A percentile compares a stretch with the other conserved stretches of the same genome.
These are phyloP conservation scores for Peromyscus aztecus DNA, from an alignment of 2,797 vertebrate species.

Conservation along the genomic window DNA sequence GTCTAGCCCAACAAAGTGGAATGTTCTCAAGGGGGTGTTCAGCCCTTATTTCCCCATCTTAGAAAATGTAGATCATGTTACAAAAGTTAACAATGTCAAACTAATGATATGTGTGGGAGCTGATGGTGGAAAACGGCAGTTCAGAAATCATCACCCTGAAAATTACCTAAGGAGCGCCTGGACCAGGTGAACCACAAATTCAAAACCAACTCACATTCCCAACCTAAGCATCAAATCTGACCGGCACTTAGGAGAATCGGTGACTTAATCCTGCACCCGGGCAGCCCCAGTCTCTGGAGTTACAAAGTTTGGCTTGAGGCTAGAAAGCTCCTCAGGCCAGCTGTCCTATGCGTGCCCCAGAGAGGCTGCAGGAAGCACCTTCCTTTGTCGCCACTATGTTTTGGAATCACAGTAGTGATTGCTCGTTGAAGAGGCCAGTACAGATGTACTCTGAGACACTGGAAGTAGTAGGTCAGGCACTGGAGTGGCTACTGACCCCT, in stretches of 20 bases:
- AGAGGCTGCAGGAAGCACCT: background rate
- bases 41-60: background rate
- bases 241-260: background rate
- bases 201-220: conserved; percentile 32
- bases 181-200: background rate
- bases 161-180: conserved; percentile 3
- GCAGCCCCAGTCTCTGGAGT: background rate
- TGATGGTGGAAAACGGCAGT: background rate
- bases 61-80: background rate
- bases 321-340: background rate
- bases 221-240: background rate
- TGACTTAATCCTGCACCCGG: background rate
- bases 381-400: background rate
- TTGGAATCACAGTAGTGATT: background rate
- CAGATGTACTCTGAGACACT: too few species aligned
- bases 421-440: background rate
- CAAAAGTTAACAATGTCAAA: conserved; percentile 51
- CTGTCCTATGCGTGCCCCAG: background rate
- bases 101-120: background rate
- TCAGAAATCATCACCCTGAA: background rate
- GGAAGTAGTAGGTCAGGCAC: background rate
- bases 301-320: background rate
- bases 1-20: background rate
- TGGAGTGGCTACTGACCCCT: background rate
- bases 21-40: background rate